Conservation (phyloP, 2,888 invertebrate genomes). For the Nomada ferruginata region DNA sequence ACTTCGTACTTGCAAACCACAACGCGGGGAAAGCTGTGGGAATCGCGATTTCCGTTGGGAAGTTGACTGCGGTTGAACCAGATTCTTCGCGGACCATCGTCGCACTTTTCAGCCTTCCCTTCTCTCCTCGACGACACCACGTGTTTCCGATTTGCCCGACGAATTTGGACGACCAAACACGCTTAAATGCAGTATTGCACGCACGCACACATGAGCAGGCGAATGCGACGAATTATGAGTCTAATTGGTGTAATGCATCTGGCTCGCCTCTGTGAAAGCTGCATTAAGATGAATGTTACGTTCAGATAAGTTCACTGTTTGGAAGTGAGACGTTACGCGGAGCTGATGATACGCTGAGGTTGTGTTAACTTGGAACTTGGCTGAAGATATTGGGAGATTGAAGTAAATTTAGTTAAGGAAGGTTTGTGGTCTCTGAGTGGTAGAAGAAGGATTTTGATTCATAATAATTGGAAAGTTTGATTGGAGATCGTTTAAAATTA, state of each 20-base stretch:
- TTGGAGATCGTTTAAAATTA: too few relatives aligned
- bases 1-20: conserved; percentile 42
- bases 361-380: neutral
- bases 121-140: conserved; percentile 14
- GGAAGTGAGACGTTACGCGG: neutral
- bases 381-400: neutral
- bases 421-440: neutral
- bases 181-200: neutral
- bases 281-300: neutral
- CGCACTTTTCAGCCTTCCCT: conserved; percentile 29
- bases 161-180: conserved; percentile 10
- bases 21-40: conserved; percentile 75
- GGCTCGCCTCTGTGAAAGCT: neutral
- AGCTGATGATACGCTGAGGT: neutral
- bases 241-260: conserved; percentile 2
- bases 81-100: conserved; percentile 64
- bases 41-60: conserved; percentile 76
- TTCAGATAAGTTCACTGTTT: neutral
- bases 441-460: neutral
- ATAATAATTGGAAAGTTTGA: too few relatives aligned
- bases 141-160: conserved; percentile 44
- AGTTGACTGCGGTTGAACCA: conserved; percentile 71
- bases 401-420: neutral
- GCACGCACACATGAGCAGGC: too few relatives aligned
- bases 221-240: neutral